phyloP scores from a whole-genome alignment of 2,888 invertebrate species.

The Parasteatoda lunata region DNA sequence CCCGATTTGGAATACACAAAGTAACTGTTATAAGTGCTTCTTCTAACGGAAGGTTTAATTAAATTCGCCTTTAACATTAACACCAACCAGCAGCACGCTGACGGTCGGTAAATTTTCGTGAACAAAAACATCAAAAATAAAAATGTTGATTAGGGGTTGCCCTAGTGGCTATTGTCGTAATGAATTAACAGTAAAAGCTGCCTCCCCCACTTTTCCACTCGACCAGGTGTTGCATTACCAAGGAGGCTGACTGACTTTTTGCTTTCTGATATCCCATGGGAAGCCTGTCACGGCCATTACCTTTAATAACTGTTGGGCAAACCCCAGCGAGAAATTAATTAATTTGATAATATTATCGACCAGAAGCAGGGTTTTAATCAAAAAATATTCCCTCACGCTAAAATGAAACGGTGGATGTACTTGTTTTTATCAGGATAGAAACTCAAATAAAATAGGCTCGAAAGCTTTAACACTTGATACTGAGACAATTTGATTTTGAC shows the following conservation, averaged over 20 bases:
- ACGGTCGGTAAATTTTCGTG: conserved; percentile 5
- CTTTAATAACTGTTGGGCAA: conserved; percentile 61
- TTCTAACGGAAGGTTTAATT: conserved; percentile 24
- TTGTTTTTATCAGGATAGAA: no score
- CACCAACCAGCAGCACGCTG: conserved; percentile 23
- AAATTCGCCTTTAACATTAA: conserved; percentile 28
- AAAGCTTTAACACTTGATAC: no score
- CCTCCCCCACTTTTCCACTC: conserved; percentile 12
- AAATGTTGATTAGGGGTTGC: conserved; percentile 50
- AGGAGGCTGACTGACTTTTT: conserved; percentile 41
- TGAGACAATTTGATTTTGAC: no score
- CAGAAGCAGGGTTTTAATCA: conserved; percentile 1
- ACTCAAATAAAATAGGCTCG: no score
- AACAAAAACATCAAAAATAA: conserved; percentile 28
- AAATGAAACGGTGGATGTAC: neutral
- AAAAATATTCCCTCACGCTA: neutral
- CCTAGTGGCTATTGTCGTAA: conserved; percentile 59
- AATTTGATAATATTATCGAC: conserved; percentile 66
- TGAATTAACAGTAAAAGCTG: conserved; percentile 51
- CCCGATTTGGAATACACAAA: no score
- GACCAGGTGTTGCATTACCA: conserved; percentile 52
- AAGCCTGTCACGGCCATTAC: conserved; percentile 56
- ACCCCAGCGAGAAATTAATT: conserved; percentile 65
- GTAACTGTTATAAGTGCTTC: no score
- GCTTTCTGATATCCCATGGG: conserved; percentile 40